Evolutionary conservation across 2,888 invertebrate species (phyloP), one percentile per base, ranked within the genome.

Genomic region (Piscicola geometra): DNA sequence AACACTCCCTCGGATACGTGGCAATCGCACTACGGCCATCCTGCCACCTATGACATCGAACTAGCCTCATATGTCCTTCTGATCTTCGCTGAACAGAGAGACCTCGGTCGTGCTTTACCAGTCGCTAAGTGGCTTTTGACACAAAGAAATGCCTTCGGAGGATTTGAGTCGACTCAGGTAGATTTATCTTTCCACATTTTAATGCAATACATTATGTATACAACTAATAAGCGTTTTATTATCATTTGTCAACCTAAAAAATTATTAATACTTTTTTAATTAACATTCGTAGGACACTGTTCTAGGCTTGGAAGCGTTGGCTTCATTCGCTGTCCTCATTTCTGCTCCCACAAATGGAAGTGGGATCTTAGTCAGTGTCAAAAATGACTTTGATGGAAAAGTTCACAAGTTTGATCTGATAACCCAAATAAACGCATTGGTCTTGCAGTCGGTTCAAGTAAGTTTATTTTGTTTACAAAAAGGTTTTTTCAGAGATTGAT

Each of bases 201-300:
- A n/a, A 15, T n/a, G n/a, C n/a, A n/a, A n/a, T n/a, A 47, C 50
- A 47, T 47, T 21, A n/a, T n/a, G n/a, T n/a, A n/a, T n/a, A n/a
- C n/a, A n/a, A n/a, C n/a, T n/a, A n/a, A n/a, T n/a, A n/a, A n/a
- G n/a, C n/a, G n/a, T n/a, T n/a, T n/a, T n/a, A n/a, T n/a, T n/a
- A n/a, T n/a, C n/a, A n/a, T n/a, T n/a, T n/a, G n/a, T n/a, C n/a
- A n/a, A n/a, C n/a, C n/a, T n/a, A n/a, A n/a, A n/a, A n/a, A n/a
- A n/a, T n/a, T n/a, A n/a, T n/a, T n/a, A 47, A 47, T 47, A 15
- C 21, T 47, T 47, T 47, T 47, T 15, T 15, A n/a, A n/a, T n/a
- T n/a, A n/a, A n/a, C n/a, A n/a, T n/a, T n/a, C n/a, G n/a, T n/a
- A 68, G 75, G 75, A 75, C 36, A 75, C 75, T 0, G 75, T 75